Evolutionary conservation across 2,113 vertebrate species (phyloP).

Genomic region (Anthoscopus minutus): DNA sequence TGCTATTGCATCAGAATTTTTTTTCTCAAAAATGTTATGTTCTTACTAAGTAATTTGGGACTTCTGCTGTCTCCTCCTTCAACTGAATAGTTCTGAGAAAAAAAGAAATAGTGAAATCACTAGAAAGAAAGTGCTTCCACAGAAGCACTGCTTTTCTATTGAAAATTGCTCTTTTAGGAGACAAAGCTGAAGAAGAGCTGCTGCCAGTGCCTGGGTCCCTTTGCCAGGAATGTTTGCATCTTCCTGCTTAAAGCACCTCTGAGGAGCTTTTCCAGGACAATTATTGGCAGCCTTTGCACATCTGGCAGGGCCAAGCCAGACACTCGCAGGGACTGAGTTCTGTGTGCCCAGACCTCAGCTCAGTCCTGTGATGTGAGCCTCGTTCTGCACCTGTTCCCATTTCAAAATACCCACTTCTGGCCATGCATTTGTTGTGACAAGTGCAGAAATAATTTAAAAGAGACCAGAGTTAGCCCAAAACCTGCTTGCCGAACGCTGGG

Average conservation of each 20-base stretch:
- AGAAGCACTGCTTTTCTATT: neutral
- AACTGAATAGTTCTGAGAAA: neutral
- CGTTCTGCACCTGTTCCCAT: neutral
- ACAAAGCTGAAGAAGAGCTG: neutral
- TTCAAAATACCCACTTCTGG: neutral
- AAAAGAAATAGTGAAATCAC: neutral
- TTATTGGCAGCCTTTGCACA: neutral
- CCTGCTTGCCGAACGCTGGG: neutral
- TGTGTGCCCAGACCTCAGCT: neutral
- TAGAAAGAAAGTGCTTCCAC: neutral
- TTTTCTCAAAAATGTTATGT: neutral
- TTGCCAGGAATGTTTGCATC: neutral
- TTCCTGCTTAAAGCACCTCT: neutral
- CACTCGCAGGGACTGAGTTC: neutral
- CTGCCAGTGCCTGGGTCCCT: neutral
- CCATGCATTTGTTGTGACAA: conserved; percentile 28
- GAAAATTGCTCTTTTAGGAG: neutral
- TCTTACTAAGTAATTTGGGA: neutral
- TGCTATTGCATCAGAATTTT: neutral
- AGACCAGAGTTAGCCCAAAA: conserved; percentile 9
- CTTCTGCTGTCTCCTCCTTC: neutral
- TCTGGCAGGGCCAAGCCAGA: neutral
- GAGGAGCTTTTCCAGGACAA: neutral
- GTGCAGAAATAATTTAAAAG: conserved; percentile 19
- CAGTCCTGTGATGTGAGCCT: neutral